A percentile compares a stretch with the other conserved stretches of the same genome.
Conservation (phyloP, 2,797 vertebrate genomes). For the Acipenser transmontanus region DNA sequence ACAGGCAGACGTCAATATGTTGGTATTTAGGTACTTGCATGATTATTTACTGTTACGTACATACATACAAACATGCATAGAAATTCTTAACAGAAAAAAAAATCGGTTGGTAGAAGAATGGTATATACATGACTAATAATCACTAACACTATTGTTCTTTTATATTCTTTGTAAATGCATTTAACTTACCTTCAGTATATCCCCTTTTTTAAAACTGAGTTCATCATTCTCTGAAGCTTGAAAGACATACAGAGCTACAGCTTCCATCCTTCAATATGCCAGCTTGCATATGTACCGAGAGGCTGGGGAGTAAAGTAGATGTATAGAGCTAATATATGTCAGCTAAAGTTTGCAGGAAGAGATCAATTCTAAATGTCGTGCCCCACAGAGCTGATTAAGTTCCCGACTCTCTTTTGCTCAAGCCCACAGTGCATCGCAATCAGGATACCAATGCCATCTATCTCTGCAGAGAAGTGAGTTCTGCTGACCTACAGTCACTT, state of each 20-base stretch:
- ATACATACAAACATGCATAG: conserved; percentile 2
- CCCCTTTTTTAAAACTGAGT: conserved; percentile 88
- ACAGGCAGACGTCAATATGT: no score
- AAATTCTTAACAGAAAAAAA: background rate
- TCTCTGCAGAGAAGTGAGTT: conserved; percentile 11
- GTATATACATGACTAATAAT: background rate
- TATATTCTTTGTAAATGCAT: background rate
- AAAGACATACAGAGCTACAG: conserved; percentile 83
- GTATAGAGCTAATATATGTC: no score
- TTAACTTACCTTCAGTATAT: conserved; percentile 79
- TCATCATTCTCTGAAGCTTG: conserved; percentile 82
- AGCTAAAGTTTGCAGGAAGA: conserved; percentile 3
- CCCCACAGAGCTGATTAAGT: background rate
- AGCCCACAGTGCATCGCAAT: conserved; percentile 11
- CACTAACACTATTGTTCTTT: background rate
- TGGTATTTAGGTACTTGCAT: no score
- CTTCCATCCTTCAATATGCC: conserved; percentile 69
- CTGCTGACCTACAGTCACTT: conserved; percentile 24
- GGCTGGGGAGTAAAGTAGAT: conserved; percentile 7
- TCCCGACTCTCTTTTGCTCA: background rate
- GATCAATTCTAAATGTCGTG: conserved; percentile 23
- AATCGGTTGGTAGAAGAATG: background rate
- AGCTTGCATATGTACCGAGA: background rate
- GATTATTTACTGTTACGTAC: no score
- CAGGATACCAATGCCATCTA: conserved; percentile 9